Conservation (phyloP, 1,140 invertebrate species). For the Pogonomyrmex californicus region DNA sequence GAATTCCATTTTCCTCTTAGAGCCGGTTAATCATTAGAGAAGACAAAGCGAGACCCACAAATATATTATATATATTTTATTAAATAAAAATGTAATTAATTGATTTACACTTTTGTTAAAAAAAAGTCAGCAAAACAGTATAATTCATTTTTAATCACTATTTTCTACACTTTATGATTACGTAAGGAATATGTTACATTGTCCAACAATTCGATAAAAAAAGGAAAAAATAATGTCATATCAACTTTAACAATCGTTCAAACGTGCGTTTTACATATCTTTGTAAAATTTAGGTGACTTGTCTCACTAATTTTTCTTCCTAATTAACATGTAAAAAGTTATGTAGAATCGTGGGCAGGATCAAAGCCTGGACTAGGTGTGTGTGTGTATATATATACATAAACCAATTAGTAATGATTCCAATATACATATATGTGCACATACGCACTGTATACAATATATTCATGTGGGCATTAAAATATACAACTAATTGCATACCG, state of each 20-base stretch:
- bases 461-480: conserved; percentile 79
- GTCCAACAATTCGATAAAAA: background rate
- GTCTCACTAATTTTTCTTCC: background rate
- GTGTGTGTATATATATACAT: conserved; percentile 33
- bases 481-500: conserved; percentile 80
- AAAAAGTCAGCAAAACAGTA: background rate
- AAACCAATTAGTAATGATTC: conserved; percentile 65
- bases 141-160: background rate
- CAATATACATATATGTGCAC: conserved; percentile 66
- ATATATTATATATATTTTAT: background rate
- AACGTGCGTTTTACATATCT: background rate
- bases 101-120: background rate
- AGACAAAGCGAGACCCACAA: background rate
- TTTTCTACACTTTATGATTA: conserved; percentile 6
- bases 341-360: background rate
- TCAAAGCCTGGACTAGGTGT: conserved; percentile 17
- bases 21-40: background rate
- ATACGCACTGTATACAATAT: conserved; percentile 71
- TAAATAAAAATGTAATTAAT: conserved; percentile 2
- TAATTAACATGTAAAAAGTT: conserved; percentile 4
- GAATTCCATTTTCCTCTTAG: background rate
- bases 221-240: background rate
- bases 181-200: background rate
- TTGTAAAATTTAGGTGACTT: conserved; percentile 15
- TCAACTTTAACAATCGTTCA: background rate